A percentile compares a stretch with the other conserved stretches of the same genome.
These are phyloP conservation scores for Camponotus floridanus DNA, from an alignment of 1,140 invertebrate species.

Conservation along the genomic window DNA sequence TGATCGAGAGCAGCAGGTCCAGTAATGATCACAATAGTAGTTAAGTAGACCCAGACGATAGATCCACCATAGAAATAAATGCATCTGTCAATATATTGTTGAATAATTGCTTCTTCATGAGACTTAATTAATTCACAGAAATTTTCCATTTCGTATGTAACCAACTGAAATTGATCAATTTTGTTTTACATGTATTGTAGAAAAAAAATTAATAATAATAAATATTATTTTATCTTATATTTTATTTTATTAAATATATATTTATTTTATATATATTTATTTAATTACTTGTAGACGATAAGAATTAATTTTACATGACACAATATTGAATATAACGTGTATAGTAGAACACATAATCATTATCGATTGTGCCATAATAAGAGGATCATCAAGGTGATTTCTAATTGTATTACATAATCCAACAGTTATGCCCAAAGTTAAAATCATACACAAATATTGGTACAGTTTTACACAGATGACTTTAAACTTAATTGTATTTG, in stretches of 20 bases:
- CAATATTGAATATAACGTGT: constrained; percentile 11
- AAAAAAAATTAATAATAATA: not conserved
- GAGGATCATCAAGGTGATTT: constrained; percentile 27
- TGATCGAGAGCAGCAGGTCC: constrained; percentile 63
- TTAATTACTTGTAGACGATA: constrained; percentile 36
- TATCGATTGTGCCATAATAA: constrained; percentile 33
- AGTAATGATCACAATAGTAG: constrained; percentile 58
- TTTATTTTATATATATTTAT: no score
- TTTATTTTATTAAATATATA: not conserved
- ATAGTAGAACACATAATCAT: not conserved
- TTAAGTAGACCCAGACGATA: constrained; percentile 65
- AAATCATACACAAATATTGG: not conserved
- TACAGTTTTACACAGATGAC: constrained; percentile 5
- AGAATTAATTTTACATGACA: constrained; percentile 12
- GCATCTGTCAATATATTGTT: constrained; percentile 26
- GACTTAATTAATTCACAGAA: constrained; percentile 31
- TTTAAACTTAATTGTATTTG: constrained; percentile 15
- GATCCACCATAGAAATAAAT: constrained; percentile 57
- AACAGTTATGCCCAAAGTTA: not conserved
- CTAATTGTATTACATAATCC: constrained; percentile 2
- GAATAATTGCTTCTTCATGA: not conserved
- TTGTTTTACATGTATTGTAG: not conserved
- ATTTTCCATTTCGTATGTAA: constrained; percentile 42
- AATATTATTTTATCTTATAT: not conserved
- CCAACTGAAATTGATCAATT: constrained; percentile 7